These are phyloP conservation scores for Hylia prasina DNA, from an alignment of 2,113 vertebrate genomes.

Conservation along the genomic window DNA sequence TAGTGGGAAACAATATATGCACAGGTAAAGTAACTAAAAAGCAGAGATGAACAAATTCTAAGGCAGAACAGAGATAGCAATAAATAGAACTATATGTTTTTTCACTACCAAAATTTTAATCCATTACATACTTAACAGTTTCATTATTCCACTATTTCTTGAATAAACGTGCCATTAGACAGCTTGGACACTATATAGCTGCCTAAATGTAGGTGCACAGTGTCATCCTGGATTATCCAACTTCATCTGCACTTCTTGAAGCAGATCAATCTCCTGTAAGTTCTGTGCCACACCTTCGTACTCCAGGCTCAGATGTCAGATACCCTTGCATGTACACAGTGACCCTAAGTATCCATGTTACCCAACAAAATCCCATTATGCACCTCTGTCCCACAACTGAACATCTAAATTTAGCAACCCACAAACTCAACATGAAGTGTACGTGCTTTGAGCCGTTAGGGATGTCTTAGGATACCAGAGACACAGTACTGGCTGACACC, in stretches of 20 bases:
- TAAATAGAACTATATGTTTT: slow-evolving; percentile 15
- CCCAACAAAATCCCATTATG: neutral
- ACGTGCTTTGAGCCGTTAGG: neutral
- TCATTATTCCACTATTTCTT: neutral
- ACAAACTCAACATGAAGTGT: neutral
- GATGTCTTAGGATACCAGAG: neutral
- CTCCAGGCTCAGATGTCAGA: neutral
- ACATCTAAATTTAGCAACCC: neutral
- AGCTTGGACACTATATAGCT: neutral
- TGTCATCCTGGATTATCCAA: neutral
- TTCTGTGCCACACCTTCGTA: neutral
- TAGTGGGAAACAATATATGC: neutral
- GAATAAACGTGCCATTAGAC: neutral
- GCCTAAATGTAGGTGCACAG: neutral
- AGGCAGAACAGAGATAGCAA: slow-evolving; percentile 41
- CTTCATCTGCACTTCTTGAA: neutral
- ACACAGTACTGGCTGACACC: rapidly evolving
- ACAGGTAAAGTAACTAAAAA: slow-evolving; percentile 58
- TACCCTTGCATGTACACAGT: neutral
- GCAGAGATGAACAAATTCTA: slow-evolving; percentile 14
- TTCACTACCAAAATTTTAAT: slow-evolving; percentile 24
- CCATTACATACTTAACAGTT: neutral
- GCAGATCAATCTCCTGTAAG: neutral
- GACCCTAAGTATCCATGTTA: rapidly evolving
- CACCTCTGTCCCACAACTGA: neutral